Evolutionary conservation across 2,113 vertebrate species (phyloP), one percentile per base, ranked within the genome.

Genomic region (Tragelaphus buxtoni): DNA sequence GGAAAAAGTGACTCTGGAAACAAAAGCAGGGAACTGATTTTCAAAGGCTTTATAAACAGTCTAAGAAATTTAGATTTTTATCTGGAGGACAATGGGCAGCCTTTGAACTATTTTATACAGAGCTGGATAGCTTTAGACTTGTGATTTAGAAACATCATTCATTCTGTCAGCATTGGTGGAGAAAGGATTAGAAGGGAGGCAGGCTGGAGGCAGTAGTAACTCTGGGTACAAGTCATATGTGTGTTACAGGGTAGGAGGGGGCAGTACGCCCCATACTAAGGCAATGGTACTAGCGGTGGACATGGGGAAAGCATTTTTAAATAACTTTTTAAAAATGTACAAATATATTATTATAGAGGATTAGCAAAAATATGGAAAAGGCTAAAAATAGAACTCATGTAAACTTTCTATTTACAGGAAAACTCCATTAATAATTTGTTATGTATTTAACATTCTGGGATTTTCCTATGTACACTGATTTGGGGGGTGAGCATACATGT

Each of bases 51-150:
- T 72, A 97, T 91, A 82, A 91, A 35, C 30, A 86, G n/a, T 76
- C 45, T 94, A 88, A 96, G 87, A 96, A 61, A 45, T 87, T 47
- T 90, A 32, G n/a, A 89, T 91, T 96, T 96, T 80, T 90, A 88
- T 79, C 39, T 93, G 56, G 47, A 89, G 42, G n/a, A 95, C n/a
- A 86, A 63, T 53, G 45, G 51, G 42, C 3, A 94, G n/a, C 16
- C 65, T 88, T 86, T 79, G 35, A 94, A 94, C 72, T 93, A 55
- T 93, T 92, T 94, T 86, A 95, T 32, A 85, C 1, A 72, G 11
- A 93, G 60, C 8, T 26, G 4, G 47, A 95, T 32, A 91, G 82
- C 56, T 94, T 91, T 49, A 83, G 79, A 97, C 86, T 88, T 97
- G 17, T 35, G n/a, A 94, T 93, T 89, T 85, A 79, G 85, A 93